Evolutionary conservation across 2,113 vertebrate genomes (phyloP).

Genomic region (Etheostoma spectabile): DNA sequence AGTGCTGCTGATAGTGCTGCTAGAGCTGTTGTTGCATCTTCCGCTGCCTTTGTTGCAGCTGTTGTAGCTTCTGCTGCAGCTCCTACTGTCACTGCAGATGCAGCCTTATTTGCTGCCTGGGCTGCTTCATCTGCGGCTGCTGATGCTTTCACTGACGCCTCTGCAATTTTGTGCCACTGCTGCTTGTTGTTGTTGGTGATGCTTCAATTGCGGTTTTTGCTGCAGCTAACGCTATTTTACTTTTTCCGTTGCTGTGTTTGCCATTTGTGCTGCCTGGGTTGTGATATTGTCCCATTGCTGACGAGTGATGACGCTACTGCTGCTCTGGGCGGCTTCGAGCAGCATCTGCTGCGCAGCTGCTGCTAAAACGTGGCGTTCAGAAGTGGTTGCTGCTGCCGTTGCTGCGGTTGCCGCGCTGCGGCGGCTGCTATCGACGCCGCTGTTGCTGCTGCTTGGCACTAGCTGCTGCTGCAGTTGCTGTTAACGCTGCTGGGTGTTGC

Average conservation of each 20-base stretch:
- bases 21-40: background rate
- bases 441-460: too few relatives aligned
- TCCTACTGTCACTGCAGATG: constrained; percentile 1
- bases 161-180: background rate
- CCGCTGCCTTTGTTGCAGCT: background rate
- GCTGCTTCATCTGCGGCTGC: constrained; percentile 1
- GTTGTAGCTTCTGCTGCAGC: background rate
- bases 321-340: too few relatives aligned
- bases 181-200: background rate
- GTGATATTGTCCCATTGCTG: too few relatives aligned
- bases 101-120: background rate
- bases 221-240: background rate
- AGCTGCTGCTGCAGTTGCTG: too few relatives aligned
- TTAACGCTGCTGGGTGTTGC: too few relatives aligned
- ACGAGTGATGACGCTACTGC: too few relatives aligned
- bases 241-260: background rate
- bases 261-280: too few relatives aligned
- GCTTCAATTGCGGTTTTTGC: background rate
- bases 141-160: background rate
- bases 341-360: too few relatives aligned
- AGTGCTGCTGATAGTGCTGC: background rate
- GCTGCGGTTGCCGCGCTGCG: too few relatives aligned
- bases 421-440: too few relatives aligned
- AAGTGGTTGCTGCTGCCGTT: too few relatives aligned
- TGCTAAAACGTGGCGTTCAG: too few relatives aligned